These are phyloP conservation scores for Cavia porcellus DNA, from an alignment of 2,113 vertebrate species.

Conservation along the genomic window DNA sequence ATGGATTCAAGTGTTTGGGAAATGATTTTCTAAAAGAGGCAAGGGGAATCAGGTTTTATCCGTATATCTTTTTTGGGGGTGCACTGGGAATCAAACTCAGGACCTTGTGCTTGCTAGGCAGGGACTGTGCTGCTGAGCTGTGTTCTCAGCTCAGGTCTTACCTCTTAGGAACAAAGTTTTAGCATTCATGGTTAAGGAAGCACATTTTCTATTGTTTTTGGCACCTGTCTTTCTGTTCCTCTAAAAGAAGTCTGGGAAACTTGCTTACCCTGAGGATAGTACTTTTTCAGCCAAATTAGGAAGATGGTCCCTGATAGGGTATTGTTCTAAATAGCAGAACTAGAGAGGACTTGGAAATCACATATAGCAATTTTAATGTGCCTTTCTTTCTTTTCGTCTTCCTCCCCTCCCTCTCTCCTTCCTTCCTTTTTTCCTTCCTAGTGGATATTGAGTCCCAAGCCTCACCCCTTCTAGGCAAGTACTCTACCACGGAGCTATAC, in stretches of 20 bases:
- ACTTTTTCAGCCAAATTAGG: background rate
- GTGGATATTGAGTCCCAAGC: background rate
- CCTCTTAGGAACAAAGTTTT: background rate
- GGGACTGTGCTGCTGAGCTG: too few species aligned
- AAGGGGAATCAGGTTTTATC: background rate
- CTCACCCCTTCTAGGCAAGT: background rate
- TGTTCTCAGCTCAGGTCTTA: too few species aligned
- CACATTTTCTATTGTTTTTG: background rate
- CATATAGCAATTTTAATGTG: background rate
- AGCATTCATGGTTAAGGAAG: background rate
- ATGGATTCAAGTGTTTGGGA: background rate
- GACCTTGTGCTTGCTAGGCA: too few species aligned
- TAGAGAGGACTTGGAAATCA: background rate
- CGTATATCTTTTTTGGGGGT: background rate
- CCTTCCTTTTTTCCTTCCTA: background rate
- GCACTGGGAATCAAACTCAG: too few species aligned
- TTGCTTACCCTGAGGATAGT: background rate
- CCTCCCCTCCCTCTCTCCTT: background rate
- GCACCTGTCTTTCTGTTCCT: slow-evolving; percentile 8
- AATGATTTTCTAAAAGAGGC: background rate
- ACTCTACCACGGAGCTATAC: background rate
- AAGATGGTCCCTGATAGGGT: background rate
- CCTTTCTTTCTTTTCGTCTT: background rate
- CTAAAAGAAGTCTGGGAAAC: background rate
- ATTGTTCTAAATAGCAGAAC: background rate